Base-by-base conservation (phyloP, 2,113 vertebrate species). In the Hippolais icterina region DNA sequence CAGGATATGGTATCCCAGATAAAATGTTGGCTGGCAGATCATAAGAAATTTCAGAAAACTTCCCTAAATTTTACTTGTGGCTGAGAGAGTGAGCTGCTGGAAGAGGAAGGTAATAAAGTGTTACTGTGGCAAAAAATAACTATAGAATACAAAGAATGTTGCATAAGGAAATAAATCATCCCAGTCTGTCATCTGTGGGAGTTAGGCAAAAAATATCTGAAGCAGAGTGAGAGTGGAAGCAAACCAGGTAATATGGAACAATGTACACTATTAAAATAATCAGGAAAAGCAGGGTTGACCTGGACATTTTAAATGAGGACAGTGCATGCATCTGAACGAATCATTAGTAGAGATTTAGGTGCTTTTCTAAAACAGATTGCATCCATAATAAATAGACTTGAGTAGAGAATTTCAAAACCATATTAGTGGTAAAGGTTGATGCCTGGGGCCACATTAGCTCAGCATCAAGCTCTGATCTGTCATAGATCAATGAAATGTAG, bases 401-500 rank as follows among this genome's bases (percentile, higher is more conserved):
- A 96, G 71, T 46, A 93, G 81, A 91, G 90, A 96, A 97, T 96
- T 96, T 97, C 74, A 94, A 90, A 91, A 88, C 70, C 37, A 50
- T 94, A 88, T 97, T 96, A 96, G 66, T 70, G 84, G 72, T 89
- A 95, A 96, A 95, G 81, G 90, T 92, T 96, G 88, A 77, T 95
- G 94, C 78, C 87, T 89, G 37, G 35, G 89, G 89, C 95, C 89
- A 83, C 71, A 87, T 96, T 97, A 96, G 72, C 87, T 94, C 91
- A 93, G 79, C 93, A 88, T 90, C 89, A 80, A 78, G 71, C 87
- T 94, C 93, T 95, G 94, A 91, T 94, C 83, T 96, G 78, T 75
- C 96, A 96, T 93, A 96, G 94, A 96, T 96, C 89, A 96, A 93
- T 94, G 94, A 93, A 92, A 97, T 85, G 83, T 56, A 92, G 88